These are phyloP conservation scores for Eunapius fragilis DNA, from an alignment of 37 sponge, comb jelly and placozoan genomes.

Conservation along the genomic window DNA sequence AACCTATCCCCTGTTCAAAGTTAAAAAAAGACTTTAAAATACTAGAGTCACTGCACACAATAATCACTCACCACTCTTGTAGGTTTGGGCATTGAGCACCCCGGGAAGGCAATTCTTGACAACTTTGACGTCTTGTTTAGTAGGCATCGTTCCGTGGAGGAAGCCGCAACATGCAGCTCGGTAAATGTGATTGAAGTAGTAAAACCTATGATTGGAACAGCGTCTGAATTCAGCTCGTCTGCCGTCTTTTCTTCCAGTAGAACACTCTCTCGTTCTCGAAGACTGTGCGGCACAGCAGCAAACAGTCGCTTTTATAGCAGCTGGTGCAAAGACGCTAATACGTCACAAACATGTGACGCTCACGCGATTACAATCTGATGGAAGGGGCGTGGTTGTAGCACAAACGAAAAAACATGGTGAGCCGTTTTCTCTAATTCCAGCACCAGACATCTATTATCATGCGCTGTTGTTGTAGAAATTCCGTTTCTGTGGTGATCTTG, in stretches of 20 bases:
- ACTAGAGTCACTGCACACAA: neutral
- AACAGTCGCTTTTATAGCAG: neutral
- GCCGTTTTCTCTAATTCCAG: neutral
- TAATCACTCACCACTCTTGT: neutral
- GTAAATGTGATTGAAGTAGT: neutral
- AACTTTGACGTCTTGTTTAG: neutral
- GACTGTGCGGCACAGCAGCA: neutral
- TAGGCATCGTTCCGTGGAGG: neutral
- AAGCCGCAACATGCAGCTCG: neutral
- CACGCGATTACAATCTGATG: neutral
- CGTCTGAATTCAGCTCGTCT: neutral
- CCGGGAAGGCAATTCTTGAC: neutral
- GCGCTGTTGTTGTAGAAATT: conserved; percentile 68
- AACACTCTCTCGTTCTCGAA: neutral
- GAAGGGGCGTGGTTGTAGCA: neutral
- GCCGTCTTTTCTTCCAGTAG: neutral
- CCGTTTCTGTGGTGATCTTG: conserved; percentile 98
- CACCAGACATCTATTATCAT: neutral
- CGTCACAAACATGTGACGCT: neutral
- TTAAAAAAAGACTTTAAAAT: neutral
- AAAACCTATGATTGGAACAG: neutral
- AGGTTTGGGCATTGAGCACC: neutral
- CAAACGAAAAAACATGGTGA: neutral
- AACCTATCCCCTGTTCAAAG: neutral
- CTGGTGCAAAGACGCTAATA: neutral